Evolutionary conservation across 2,888 invertebrate species (phyloP), one percentile per base, ranked within the genome.

Genomic region (Agrotis puta): DNA sequence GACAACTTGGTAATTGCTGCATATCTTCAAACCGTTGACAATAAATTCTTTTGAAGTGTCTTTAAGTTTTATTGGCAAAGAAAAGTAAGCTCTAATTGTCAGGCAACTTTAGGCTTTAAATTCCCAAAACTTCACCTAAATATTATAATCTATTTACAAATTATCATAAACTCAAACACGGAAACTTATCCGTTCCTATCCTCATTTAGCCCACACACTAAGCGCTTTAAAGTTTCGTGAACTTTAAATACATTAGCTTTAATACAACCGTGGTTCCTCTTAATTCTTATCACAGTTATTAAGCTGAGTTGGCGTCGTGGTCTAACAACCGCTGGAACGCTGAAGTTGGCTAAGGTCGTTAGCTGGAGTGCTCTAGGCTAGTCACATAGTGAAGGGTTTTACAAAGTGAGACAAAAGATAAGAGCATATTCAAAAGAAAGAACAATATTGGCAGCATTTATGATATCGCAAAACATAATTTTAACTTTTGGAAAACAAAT

Each of bases 1-100:
- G 53, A 47, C 66, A 86, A 83, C 78, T 85, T 83, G 48, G 53
- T 45, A 64, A 78, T 67, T 74, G 56, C 77, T 82, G 80, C 76
- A 79, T 79, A 80, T 79, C 70, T 79, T 58, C 59, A 65, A 74
- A 47, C 43, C 61, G 20, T 73, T 51, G 47, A 68, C 53, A 63
- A 69, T 69, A 61, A 75, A 83, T 64, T 64, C 64, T 43, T 56
- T 68, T 56, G 5, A 16, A 33, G 43, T 13, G 20, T 33, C 48
- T 45, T 50, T 20, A 64, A 57, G 13, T 54, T 53, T 54, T 18
- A 43, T 22, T 47, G 39, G 33, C 39, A 27, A 6, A 61, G 45
- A 75, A 81, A 63, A 62, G 63, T 50, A 7, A 20, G 22, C n/a
- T 62, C 14, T 61, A 47, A 33, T 58, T 57, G 43, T 61, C 4